These are phyloP conservation scores for Coturnix japonica DNA, from an alignment of 2,113 vertebrate species.

Conservation along the genomic window DNA sequence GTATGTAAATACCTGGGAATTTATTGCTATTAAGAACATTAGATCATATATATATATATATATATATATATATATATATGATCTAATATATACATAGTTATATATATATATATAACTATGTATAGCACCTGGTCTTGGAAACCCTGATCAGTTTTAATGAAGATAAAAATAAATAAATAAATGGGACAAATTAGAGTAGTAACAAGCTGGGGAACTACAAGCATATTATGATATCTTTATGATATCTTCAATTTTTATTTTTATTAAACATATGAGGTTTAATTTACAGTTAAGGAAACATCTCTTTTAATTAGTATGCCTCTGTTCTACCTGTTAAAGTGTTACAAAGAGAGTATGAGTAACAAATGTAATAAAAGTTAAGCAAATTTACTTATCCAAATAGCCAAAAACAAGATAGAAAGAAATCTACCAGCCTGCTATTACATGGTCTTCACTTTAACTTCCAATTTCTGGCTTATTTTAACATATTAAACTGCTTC, in stretches of 20 bases:
- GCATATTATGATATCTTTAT: not conserved
- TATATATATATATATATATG: too few relatives aligned
- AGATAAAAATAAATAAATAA: not conserved
- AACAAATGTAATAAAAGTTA: not conserved
- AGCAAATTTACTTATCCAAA: not conserved
- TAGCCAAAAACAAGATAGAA: not conserved
- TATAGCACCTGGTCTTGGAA: not conserved
- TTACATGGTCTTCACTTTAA: not conserved
- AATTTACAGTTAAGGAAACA: not conserved
- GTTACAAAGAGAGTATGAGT: not conserved
- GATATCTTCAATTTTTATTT: not conserved
- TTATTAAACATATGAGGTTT: not conserved
- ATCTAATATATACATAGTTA: too few relatives aligned
- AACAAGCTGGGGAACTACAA: not conserved
- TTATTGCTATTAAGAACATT: not conserved
- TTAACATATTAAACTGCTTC: not conserved
- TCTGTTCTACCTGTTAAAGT: not conserved
- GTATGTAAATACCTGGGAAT: not conserved
- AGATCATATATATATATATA: too few relatives aligned
- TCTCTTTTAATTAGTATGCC: not conserved
- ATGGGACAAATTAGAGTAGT: not conserved
- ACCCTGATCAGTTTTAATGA: not conserved
- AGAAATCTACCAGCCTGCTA: not conserved
- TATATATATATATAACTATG: too few relatives aligned
- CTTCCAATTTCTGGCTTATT: not conserved